These are phyloP conservation scores for Thamnaconus septentrionalis DNA, from an alignment of 2,113 vertebrate genomes.

Conservation along the genomic window DNA sequence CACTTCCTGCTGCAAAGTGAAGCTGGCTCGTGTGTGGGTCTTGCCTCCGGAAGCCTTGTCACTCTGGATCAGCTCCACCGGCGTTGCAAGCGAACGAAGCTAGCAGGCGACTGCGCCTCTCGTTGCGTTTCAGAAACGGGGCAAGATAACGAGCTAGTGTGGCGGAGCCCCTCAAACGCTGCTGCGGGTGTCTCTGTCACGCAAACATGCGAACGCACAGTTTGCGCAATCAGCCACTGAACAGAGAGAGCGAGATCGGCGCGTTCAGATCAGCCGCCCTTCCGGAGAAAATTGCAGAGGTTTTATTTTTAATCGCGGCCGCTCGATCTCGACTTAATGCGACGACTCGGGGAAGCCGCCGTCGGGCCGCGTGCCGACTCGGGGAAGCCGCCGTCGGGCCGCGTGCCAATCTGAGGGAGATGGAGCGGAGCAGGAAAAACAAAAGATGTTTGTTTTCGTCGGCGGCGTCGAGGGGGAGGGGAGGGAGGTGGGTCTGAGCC, in stretches of 20 bases:
- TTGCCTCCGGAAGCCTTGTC: too few species aligned
- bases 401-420: conserved; percentile 12
- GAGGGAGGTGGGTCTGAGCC: neutral
- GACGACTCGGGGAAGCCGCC: conserved; percentile 6
- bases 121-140: too few species aligned
- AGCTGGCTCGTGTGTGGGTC: too few species aligned
- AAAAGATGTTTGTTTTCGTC: conserved; percentile 34
- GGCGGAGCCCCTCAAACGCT: neutral
- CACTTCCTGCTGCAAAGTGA: too few species aligned
- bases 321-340: too few species aligned
- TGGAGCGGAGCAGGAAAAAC: conserved; percentile 20
- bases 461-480: conserved; percentile 12
- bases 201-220: conserved; percentile 47
- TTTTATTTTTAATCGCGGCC: neutral
- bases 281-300: conserved; percentile 33
- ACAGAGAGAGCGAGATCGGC: conserved; percentile 42
- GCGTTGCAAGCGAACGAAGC: conserved; percentile 52
- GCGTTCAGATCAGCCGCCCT: conserved; percentile 7
- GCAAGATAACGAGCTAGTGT: too few species aligned
- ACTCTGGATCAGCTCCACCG: conserved; percentile 31
- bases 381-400: conserved; percentile 21
- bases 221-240: conserved; percentile 34
- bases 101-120: too few species aligned
- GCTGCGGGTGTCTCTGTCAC: conserved; percentile 49
- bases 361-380: conserved; percentile 18